phyloP scores from a whole-genome alignment of 2,888 invertebrate genomes.

The Drosophila atroscutellata region DNA sequence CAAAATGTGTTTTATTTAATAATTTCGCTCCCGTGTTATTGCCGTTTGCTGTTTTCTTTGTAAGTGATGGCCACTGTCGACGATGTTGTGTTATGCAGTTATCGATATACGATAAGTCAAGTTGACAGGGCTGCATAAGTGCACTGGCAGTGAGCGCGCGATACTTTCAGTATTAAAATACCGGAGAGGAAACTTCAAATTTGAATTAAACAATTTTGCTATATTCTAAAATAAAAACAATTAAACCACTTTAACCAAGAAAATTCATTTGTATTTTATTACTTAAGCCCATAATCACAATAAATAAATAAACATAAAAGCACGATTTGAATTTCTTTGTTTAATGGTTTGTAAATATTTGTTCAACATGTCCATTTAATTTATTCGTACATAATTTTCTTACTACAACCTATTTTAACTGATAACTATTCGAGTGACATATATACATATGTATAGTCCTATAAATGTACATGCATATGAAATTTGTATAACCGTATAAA shows the following conservation, averaged over 20 bases:
- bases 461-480: conserved; percentile 44
- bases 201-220: neutral
- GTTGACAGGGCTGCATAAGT: conserved; percentile 12
- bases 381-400: conserved; percentile 29
- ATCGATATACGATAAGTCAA: conserved; percentile 25
- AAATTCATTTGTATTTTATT: neutral
- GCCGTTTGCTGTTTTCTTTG: conserved; percentile 29
- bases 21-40: conserved; percentile 12
- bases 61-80: neutral
- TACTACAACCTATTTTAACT: conserved; percentile 35
- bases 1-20: conserved; percentile 24
- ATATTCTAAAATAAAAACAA: neutral
- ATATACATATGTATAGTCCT: conserved; percentile 53
- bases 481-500: conserved; percentile 54
- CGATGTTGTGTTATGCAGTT: neutral
- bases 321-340: neutral
- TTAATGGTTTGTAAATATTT: conserved; percentile 8
- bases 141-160: neutral
- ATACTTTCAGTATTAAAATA: conserved; percentile 13
- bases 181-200: neutral
- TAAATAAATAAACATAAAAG: neutral
- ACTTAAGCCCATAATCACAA: neutral
- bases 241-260: neutral
- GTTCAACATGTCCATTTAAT: conserved; percentile 46
- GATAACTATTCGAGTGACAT: conserved; percentile 43